Conservation (phyloP, 2,888 invertebrate species). For the Torymus tubicola region DNA sequence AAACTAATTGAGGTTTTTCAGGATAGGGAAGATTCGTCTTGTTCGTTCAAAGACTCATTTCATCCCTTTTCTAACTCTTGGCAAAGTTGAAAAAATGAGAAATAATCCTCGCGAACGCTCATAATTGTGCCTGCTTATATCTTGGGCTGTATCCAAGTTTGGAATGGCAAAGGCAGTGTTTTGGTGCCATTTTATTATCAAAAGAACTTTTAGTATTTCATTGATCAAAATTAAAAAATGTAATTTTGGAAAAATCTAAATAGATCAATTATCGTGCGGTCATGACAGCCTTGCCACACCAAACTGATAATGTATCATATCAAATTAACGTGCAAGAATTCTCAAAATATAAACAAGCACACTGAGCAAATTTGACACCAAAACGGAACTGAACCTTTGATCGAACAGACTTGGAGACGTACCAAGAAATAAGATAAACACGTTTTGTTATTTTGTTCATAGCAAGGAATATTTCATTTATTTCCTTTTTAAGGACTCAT, state of each 20-base stretch:
- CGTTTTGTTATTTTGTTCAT: conserved; percentile 67
- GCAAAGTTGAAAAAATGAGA: conserved; percentile 43
- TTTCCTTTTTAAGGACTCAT: conserved; percentile 69
- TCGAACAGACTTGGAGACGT: conserved; percentile 76
- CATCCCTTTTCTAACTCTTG: conserved; percentile 44
- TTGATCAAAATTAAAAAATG: conserved; percentile 27
- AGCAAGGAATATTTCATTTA: conserved; percentile 75
- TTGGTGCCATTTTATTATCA: conserved; percentile 79
- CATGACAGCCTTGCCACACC: conserved; percentile 78
- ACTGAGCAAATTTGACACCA: conserved; percentile 80
- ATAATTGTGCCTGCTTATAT: conserved; percentile 79
- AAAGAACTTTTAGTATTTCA: conserved; percentile 48
- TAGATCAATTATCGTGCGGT: conserved; percentile 70
- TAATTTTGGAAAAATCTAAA: conserved; percentile 41
- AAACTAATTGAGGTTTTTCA: too few relatives aligned
- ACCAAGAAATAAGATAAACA: conserved; percentile 77
- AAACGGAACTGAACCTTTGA: conserved; percentile 79
- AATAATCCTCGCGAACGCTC: conserved; percentile 65
- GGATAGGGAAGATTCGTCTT: conserved; percentile 58
- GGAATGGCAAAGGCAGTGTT: conserved; percentile 84
- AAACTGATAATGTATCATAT: conserved; percentile 72
- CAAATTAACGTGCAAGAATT: conserved; percentile 57
- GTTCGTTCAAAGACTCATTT: conserved; percentile 73
- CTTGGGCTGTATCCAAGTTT: conserved; percentile 83
- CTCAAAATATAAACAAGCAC: conserved; percentile 76